Evolutionary conservation across 2,797 vertebrate genomes (phyloP).

Genomic region (Netta rufina): DNA sequence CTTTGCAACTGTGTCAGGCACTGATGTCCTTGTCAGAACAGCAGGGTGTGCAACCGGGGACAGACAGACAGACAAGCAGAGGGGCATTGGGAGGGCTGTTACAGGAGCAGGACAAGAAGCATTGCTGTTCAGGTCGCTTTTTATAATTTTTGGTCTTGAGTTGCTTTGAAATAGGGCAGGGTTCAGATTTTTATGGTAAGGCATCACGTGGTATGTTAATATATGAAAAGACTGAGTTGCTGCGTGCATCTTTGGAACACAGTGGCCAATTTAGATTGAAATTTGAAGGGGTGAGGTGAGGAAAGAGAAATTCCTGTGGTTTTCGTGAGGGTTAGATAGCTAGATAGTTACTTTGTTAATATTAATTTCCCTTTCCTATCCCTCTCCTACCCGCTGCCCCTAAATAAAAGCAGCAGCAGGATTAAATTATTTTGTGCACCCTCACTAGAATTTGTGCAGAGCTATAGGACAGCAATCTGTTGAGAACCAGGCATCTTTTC

Average conservation of each 20-base stretch:
- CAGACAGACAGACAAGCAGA: neutral
- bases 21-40: neutral
- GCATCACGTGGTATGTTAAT: neutral
- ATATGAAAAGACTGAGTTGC: neutral
- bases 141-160: neutral
- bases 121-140: neutral
- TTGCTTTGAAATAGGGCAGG: neutral
- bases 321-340: neutral
- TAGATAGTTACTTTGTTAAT: neutral
- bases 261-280: neutral
- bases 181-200: neutral
- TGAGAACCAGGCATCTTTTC: neutral
- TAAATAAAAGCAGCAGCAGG: neutral
- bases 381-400: neutral
- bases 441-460: neutral
- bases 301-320: neutral
- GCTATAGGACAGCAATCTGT: fast-evolving
- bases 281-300: neutral
- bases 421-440: neutral
- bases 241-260: neutral
- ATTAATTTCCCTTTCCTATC: neutral
- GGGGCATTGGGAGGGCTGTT: neutral
- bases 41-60: neutral
- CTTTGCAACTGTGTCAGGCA: neutral
- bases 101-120: neutral